phyloP scores from a whole-genome alignment of 2,113 vertebrate species.

The Puntigrus tetrazona region DNA sequence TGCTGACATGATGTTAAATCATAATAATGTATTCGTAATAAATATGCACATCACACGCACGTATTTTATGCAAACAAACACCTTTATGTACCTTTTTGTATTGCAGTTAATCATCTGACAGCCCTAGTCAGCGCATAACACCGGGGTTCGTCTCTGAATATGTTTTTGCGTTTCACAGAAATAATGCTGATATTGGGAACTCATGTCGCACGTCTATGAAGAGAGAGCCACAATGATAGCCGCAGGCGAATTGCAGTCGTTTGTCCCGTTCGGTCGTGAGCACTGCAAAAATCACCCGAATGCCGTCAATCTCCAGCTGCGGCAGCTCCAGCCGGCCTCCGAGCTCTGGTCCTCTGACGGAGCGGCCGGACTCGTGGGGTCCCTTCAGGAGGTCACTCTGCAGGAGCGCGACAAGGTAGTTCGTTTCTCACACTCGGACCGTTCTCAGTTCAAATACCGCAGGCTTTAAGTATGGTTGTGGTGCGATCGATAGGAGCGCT shows the following conservation, averaged over 20 bases:
- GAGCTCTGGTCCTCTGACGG: slow-evolving; percentile 96
- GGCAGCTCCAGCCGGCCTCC: slow-evolving; percentile 94
- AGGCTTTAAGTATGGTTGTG: neutral
- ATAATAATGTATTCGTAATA: too few species aligned
- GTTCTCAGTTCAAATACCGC: neutral
- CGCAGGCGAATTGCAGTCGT: slow-evolving; percentile 98
- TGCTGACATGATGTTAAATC: too few species aligned
- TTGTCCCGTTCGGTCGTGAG: slow-evolving; percentile 95
- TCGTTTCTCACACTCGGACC: neutral
- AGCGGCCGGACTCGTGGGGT: slow-evolving; percentile 91
- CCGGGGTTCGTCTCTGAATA: neutral
- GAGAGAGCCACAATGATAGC: slow-evolving; percentile 99
- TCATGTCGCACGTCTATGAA: slow-evolving; percentile 99
- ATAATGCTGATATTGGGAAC: slow-evolving; percentile 99
- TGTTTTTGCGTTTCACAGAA: slow-evolving; percentile 70
- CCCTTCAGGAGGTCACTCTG: slow-evolving; percentile 93
- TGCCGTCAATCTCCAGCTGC: slow-evolving; percentile 92
- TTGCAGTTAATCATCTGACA: too few species aligned
- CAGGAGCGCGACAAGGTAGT: slow-evolving; percentile 86
- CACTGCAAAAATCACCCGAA: slow-evolving; percentile 96
- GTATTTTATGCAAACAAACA: too few species aligned
- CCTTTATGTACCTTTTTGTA: too few species aligned
- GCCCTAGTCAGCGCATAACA: neutral
- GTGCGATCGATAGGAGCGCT: slow-evolving; percentile 81
- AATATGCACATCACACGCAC: too few species aligned